A percentile compares a stretch with the other conserved stretches of the same genome.
Conservation (phyloP, 2,797 vertebrate genomes). For the Lycodopsis pacificus region DNA sequence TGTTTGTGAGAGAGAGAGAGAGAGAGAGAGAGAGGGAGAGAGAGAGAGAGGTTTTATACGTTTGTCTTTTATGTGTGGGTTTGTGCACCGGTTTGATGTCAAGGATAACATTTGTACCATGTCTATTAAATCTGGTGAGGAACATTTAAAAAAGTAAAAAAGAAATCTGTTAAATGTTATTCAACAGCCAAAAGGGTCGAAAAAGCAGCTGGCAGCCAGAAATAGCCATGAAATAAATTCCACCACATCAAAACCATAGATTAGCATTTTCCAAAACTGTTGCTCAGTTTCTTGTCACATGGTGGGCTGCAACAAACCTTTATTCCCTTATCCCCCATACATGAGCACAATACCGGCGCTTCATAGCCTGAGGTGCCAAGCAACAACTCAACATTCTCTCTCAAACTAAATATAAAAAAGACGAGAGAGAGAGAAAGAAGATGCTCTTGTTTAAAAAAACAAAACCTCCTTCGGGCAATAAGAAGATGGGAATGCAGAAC, state of each 20-base stretch:
- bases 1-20: neutral
- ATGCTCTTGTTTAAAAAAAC: conserved; percentile 48
- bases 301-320: conserved; percentile 22
- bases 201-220: conserved; percentile 29
- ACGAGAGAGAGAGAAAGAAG: conserved; percentile 32
- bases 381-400: conserved; percentile 50
- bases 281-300: conserved; percentile 17
- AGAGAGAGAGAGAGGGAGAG: neutral
- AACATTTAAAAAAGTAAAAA: neutral
- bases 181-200: conserved; percentile 3
- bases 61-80: conserved; percentile 33
- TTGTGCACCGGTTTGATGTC: conserved; percentile 23
- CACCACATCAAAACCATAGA: conserved; percentile 16
- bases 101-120: conserved; percentile 36
- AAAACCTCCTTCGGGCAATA: conserved; percentile 55
- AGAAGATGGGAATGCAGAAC: conserved; percentile 46
- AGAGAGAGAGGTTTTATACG: neutral
- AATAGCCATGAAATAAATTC: conserved; percentile 21
- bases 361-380: conserved; percentile 59
- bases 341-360: conserved; percentile 11
- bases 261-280: conserved; percentile 29
- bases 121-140: conserved; percentile 21
- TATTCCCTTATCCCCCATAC: conserved; percentile 24
- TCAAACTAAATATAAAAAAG: conserved; percentile 50
- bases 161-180: conserved; percentile 6